phyloP scores from a whole-genome alignment of 1,140 invertebrate species.

The Dicyema japonicum region DNA sequence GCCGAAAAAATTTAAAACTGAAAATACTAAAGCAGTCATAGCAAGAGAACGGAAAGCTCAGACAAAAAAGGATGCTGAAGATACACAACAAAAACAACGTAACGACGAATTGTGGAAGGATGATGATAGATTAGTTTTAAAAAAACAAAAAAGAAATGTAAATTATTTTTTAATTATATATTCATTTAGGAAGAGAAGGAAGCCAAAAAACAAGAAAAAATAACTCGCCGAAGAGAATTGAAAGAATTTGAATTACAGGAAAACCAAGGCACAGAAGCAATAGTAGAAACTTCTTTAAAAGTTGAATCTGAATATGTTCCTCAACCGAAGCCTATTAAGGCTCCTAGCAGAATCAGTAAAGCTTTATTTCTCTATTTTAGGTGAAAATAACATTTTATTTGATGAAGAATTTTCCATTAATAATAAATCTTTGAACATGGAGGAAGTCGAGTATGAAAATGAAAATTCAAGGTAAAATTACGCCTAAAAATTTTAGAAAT shows the following conservation, averaged over 20 bases:
- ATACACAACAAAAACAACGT: no score
- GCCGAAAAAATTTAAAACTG: slow-evolving; percentile 70
- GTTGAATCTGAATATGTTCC: no score
- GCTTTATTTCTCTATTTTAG: no score
- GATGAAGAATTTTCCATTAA: no score
- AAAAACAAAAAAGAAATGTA: slow-evolving; percentile 61
- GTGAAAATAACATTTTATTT: no score
- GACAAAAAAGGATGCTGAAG: slow-evolving; percentile 34
- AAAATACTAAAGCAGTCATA: slow-evolving; percentile 53
- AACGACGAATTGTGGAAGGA: slow-evolving; percentile 66
- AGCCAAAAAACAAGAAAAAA: slow-evolving; percentile 41
- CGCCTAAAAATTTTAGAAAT: slow-evolving; percentile 27
- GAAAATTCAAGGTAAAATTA: no score
- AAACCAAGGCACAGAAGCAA: slow-evolving; percentile 23
- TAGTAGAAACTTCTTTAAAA: background rate
- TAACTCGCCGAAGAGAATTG: slow-evolving; percentile 51
- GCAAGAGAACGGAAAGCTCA: slow-evolving; percentile 43
- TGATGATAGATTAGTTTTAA: slow-evolving; percentile 51
- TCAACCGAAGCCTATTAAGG: no score
- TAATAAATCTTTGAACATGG: no score
- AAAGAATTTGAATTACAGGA: slow-evolving; percentile 57
- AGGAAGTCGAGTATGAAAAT: no score
- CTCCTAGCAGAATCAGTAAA: no score
- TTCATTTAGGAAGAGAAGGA: slow-evolving; percentile 46
- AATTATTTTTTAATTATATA: slow-evolving; percentile 1